These are phyloP conservation scores for Cavia aperea DNA, from an alignment of 2,113 vertebrate genomes.

Conservation along the genomic window DNA sequence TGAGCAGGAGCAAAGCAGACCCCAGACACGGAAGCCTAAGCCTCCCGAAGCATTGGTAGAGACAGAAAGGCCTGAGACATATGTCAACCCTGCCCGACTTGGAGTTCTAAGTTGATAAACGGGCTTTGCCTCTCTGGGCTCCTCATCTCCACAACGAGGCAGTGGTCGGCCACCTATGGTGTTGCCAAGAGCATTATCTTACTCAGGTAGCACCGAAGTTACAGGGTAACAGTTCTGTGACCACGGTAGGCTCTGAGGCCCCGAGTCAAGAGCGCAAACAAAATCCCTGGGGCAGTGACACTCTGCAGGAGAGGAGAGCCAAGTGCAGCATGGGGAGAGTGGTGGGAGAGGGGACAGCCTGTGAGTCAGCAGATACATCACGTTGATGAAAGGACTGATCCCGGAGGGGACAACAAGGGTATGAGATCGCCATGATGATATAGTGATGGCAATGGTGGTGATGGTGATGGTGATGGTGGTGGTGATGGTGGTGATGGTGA, in stretches of 20 bases:
- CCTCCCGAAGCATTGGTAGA: background rate
- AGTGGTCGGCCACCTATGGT: accelerated
- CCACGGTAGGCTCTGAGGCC: background rate
- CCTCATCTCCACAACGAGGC: background rate
- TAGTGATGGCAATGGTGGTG: background rate
- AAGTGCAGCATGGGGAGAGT: accelerated
- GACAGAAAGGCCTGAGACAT: background rate
- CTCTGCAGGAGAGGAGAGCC: background rate
- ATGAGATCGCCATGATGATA: no score
- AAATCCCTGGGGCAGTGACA: background rate
- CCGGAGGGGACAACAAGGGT: no score
- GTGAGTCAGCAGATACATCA: background rate
- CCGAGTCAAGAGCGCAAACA: background rate
- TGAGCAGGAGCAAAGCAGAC: conserved; percentile 38
- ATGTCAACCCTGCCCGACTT: no score
- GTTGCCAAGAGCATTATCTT: background rate
- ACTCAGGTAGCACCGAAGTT: background rate
- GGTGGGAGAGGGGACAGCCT: background rate
- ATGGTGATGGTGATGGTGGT: background rate
- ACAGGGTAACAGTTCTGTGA: background rate
- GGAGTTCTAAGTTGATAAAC: background rate
- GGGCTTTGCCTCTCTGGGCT: background rate
- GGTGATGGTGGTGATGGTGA: accelerated
- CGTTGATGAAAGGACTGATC: no score
- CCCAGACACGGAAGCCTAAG: background rate